Percentiles rank a stretch among this genome's conserved stretches.
phyloP scores from a whole-genome alignment of 2,113 vertebrate genomes.

The Orycteropus afer region DNA sequence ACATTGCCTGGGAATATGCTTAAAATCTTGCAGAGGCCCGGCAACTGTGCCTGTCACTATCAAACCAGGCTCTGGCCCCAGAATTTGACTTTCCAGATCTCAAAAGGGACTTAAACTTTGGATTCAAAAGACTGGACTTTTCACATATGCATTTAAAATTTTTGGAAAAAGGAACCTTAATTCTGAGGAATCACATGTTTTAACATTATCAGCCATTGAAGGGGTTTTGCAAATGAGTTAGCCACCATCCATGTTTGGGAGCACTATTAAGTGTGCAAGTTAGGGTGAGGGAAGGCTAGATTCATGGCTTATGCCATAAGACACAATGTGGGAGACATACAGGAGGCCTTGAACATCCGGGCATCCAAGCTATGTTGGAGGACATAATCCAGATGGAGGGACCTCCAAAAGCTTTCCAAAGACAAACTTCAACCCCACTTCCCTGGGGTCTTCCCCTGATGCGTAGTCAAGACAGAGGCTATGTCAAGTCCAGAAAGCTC shows the following conservation, averaged over 20 bases:
- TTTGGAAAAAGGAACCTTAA: neutral
- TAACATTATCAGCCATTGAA: neutral
- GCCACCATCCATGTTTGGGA: neutral
- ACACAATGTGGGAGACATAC: neutral
- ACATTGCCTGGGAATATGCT: neutral
- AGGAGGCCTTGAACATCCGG: neutral
- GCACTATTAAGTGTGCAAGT: neutral
- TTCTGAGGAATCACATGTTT: neutral
- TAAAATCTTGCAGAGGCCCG: neutral
- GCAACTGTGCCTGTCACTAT: neutral
- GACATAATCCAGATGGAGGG: neutral
- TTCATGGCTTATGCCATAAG: neutral
- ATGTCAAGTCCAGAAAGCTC: neutral
- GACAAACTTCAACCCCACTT: neutral
- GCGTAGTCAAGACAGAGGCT: neutral
- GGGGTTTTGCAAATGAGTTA: neutral
- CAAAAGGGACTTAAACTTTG: neutral
- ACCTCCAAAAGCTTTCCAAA: neutral
- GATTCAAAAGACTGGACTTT: neutral
- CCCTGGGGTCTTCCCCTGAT: neutral
- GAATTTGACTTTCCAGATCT: neutral
- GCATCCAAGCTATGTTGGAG: neutral
- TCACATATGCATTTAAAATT: conserved; percentile 4
- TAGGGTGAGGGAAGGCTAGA: neutral
- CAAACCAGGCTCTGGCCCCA: neutral